phyloP scores from a whole-genome alignment of 2,888 invertebrate genomes.

The Ectemnius lituratus region DNA sequence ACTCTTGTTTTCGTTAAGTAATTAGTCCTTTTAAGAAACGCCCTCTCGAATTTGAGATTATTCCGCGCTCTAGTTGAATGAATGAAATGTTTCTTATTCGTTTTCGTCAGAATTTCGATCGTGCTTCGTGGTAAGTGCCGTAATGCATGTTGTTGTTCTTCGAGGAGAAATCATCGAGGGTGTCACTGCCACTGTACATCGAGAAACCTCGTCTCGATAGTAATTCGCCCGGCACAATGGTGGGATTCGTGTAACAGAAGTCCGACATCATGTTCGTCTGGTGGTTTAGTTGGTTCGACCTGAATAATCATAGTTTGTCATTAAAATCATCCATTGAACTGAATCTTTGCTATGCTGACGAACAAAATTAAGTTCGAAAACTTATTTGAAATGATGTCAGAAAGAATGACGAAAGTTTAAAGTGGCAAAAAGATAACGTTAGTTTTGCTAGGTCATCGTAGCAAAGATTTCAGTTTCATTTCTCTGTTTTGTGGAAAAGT shows the following conservation, averaged over 20 bases:
- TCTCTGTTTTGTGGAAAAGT: too few relatives aligned
- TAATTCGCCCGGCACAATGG: conserved; percentile 80
- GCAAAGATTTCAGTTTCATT: too few relatives aligned
- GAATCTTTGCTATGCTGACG: too few relatives aligned
- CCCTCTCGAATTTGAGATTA: too few relatives aligned
- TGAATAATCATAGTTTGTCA: conserved; percentile 42
- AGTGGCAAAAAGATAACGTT: too few relatives aligned
- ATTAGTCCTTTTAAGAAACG: background rate
- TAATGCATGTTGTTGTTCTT: conserved; percentile 58
- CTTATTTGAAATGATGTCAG: too few relatives aligned
- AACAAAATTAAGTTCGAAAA: too few relatives aligned
- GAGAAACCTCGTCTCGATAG: conserved; percentile 81
- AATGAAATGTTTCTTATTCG: background rate
- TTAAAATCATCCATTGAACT: too few relatives aligned
- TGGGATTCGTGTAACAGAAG: conserved; percentile 79
- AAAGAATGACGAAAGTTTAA: too few relatives aligned
- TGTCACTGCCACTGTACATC: conserved; percentile 79
- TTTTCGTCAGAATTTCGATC: conserved; percentile 67
- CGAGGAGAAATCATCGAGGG: conserved; percentile 58
- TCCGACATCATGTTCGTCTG: conserved; percentile 73
- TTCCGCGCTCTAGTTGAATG: background rate
- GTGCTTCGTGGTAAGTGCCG: conserved; percentile 62
- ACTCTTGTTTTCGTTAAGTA: background rate
- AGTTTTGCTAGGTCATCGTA: too few relatives aligned
- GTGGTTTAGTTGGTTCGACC: conserved; percentile 69